phyloP scores from a whole-genome alignment of 2,797 vertebrate genomes.

The Crocidura indochinensis region DNA sequence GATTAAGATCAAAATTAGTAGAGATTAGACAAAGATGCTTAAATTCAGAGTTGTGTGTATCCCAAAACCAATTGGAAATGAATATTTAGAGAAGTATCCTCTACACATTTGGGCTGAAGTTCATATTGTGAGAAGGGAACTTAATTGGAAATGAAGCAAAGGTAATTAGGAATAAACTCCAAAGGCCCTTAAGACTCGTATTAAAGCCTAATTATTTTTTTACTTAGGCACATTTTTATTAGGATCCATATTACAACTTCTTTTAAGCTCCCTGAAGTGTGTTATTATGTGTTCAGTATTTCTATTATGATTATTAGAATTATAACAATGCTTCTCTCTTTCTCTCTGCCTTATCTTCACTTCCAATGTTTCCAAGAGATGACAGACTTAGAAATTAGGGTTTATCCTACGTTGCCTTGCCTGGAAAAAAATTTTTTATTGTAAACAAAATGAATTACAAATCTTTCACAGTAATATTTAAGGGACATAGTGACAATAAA shows the following conservation, averaged over 20 bases:
- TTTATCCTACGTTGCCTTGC: neutral
- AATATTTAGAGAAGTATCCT: neutral
- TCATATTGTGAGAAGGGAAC: neutral
- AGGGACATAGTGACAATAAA: too few relatives aligned
- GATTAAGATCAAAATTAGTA: neutral
- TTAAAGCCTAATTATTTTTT: too few relatives aligned
- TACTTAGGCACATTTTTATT: neutral
- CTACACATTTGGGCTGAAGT: neutral
- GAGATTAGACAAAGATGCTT: neutral
- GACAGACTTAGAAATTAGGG: constrained; percentile 3
- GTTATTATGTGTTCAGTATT: neutral
- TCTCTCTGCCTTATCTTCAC: constrained; percentile 43
- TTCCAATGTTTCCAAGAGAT: constrained; percentile 30
- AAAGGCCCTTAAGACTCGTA: neutral
- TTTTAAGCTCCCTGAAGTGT: neutral
- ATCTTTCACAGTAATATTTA: too few relatives aligned
- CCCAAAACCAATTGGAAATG: too few relatives aligned
- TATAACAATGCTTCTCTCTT: constrained; percentile 10
- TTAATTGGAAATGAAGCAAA: neutral
- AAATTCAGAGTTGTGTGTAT: neutral
- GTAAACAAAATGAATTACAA: too few relatives aligned
- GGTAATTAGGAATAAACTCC: neutral
- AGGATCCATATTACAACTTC: neutral
- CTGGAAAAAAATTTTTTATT: constrained; percentile 27
- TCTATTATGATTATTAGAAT: constrained; percentile 38